Evolutionary conservation across 2,888 invertebrate genomes (phyloP), one percentile per base, ranked within the genome.

Genomic region (Melanchra persicariae): DNA sequence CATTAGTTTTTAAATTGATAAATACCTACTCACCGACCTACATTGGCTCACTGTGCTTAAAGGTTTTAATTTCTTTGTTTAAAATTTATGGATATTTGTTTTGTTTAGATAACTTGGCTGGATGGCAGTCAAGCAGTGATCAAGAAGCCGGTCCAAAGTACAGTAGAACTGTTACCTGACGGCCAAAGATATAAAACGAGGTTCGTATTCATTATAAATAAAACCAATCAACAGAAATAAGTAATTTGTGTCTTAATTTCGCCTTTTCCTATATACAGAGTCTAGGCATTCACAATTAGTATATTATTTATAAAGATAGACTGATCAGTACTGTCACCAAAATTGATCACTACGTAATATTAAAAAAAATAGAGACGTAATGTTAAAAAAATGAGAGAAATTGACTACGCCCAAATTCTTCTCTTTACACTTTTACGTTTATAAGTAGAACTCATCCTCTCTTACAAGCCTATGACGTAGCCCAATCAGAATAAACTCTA

Each of bases 41-140:
- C 30, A 30, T 2, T 30, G 6, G 30, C 30, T 30, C 37, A 37
- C 37, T 37, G 1, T 37, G 37, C 6, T 30, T 30, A 4, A 6
- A 10, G n/a, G n/a, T 22, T 22, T 0, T 49, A n/a, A n/a, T n/a
- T 22, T 49, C 3, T 1, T 10, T 49, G 22, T 1, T 49, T 8
- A 22, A 47, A 62, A 52, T 0, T 40, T 51, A n/a, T 30, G 0
- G 54, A 24, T 68, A 34, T 40, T 83, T 37, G 2, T 24, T 45
- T 54, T 61, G 17, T 77, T 45, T 22, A 98, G 97, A 98, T 98
- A 84, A 98, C 98, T 19, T 98, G 98, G 98, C 97, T 98, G 81
- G 98, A 98, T 91, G 98, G 98, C 0, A 96, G 97, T 79, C 98
- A 98, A 73, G 97, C 97, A 88, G 98, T 98, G 10, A 96, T 98